Conservation (phyloP, 1,140 invertebrate species). For the Macrobrachium rosenbergii region DNA sequence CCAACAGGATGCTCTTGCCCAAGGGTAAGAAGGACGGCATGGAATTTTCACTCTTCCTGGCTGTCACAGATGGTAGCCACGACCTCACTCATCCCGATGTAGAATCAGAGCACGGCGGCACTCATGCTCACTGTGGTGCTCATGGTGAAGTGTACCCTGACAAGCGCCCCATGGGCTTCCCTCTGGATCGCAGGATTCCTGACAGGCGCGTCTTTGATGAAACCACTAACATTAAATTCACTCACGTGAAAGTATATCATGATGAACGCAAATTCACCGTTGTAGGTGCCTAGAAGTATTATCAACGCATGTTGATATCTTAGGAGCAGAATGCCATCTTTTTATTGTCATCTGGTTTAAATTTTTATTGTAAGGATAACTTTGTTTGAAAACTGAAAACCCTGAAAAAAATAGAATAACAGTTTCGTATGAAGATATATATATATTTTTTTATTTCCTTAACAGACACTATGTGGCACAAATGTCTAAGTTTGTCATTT, state of each 20-base stretch:
- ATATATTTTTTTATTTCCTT: too few species aligned
- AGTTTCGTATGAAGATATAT: too few species aligned
- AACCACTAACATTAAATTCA: not conserved
- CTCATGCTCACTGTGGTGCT: slow-evolving; percentile 19
- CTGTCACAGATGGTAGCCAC: slow-evolving; percentile 69
- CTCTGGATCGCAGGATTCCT: not conserved
- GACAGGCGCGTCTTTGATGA: not conserved
- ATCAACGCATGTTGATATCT: too few species aligned
- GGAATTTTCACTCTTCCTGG: slow-evolving; percentile 70
- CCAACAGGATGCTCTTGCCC: slow-evolving; percentile 75
- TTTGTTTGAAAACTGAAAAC: too few species aligned
- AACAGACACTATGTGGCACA: too few species aligned
- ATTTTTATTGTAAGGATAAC: too few species aligned
- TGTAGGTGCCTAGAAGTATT: not conserved
- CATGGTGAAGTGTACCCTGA: slow-evolving; percentile 25
- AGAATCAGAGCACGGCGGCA: not conserved
- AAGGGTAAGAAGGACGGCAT: slow-evolving; percentile 73
- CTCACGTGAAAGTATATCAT: not conserved
- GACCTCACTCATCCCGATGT: slow-evolving; percentile 57
- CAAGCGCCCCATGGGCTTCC: slow-evolving; percentile 29
- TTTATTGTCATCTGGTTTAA: too few species aligned
- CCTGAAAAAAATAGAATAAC: too few species aligned
- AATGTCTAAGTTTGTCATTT: too few species aligned
- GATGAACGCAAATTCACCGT: not conserved
- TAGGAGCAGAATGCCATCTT: too few species aligned